These are phyloP conservation scores for Aplidium turbinatum DNA, from an alignment of 23 tunicate species.

Conservation along the genomic window DNA sequence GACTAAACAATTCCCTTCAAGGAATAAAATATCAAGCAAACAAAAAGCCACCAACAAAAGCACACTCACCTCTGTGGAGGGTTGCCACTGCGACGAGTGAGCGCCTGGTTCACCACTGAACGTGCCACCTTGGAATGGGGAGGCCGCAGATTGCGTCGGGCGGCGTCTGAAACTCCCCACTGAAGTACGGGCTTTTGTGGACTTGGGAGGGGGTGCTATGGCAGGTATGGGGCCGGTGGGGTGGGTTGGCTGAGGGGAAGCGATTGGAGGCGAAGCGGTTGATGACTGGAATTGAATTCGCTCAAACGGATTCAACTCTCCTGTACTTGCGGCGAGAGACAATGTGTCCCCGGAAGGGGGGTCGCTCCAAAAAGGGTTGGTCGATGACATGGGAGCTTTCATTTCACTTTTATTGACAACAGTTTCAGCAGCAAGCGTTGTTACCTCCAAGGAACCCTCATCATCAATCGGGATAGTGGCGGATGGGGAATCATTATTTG, in stretches of 20 bases:
- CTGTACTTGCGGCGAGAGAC: conserved; percentile 41
- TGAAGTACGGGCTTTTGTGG: conserved; percentile 16
- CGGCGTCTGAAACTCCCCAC: conserved; percentile 29
- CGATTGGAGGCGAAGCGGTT: conserved; percentile 7
- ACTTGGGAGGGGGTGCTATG: conserved; percentile 57
- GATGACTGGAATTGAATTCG: conserved; percentile 53
- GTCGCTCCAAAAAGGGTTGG: conserved; percentile 83
- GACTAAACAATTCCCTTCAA: no score
- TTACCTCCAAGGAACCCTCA: neutral
- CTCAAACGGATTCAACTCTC: conserved; percentile 54
- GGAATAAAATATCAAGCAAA: no score
- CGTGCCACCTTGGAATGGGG: no score
- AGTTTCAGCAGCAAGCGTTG: neutral
- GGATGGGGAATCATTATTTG: conserved; percentile 1
- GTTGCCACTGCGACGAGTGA: no score
- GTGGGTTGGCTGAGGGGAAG: conserved; percentile 11
- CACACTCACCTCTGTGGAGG: no score
- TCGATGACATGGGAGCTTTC: conserved; percentile 20
- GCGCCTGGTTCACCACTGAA: no score
- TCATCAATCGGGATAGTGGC: neutral
- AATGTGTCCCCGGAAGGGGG: conserved; percentile 54
- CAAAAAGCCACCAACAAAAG: no score
- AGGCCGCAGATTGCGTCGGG: no score
- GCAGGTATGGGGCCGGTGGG: conserved; percentile 39
- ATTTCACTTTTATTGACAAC: neutral